Evolutionary conservation across 1,140 invertebrate species (phyloP).

Genomic region (Coelopa frigida): DNA sequence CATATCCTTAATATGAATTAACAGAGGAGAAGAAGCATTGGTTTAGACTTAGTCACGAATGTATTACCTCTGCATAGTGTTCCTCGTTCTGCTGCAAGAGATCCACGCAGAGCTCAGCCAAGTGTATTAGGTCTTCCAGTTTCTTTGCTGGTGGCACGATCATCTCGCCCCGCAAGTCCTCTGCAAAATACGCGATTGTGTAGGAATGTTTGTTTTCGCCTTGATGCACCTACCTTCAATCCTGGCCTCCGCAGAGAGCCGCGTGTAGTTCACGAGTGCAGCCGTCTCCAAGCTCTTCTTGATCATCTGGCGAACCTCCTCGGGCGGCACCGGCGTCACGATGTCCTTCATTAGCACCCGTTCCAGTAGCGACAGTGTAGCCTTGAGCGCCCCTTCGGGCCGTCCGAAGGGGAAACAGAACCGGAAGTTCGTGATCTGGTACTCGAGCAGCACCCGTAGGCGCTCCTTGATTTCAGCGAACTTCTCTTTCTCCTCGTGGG

Average conservation of each 20-base stretch:
- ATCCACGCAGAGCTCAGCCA: slow-evolving; percentile 97
- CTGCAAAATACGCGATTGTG: slow-evolving; percentile 43
- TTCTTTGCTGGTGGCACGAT: slow-evolving; percentile 79
- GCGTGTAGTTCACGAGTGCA: slow-evolving; percentile 94
- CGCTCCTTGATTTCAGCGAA: slow-evolving; percentile 97
- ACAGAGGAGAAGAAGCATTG: too few species aligned
- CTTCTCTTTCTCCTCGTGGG: slow-evolving; percentile 94
- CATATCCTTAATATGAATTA: too few species aligned
- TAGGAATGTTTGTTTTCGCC: background rate
- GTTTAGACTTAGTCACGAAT: too few species aligned
- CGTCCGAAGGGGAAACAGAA: slow-evolving; percentile 98
- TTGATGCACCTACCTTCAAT: slow-evolving; percentile 72
- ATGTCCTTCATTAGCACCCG: slow-evolving; percentile 98
- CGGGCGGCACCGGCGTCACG: slow-evolving; percentile 91
- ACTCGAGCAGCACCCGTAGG: slow-evolving; percentile 83
- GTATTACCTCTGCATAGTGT: slow-evolving; percentile 99
- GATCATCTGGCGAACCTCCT: slow-evolving; percentile 93
- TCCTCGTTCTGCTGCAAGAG: slow-evolving; percentile 98
- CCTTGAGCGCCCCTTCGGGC: slow-evolving; percentile 94
- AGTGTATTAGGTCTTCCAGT: slow-evolving; percentile 92
- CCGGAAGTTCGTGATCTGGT: slow-evolving; percentile 98
- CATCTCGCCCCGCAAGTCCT: slow-evolving; percentile 75
- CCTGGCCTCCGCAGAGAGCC: slow-evolving; percentile 93
- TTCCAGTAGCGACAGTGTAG: slow-evolving; percentile 91
- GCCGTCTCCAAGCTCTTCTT: slow-evolving; percentile 96